A percentile compares a stretch with the other conserved stretches of the same genome.
These are phyloP conservation scores for Lithobates sylvaticus DNA, from an alignment of 2,797 vertebrate species.

Conservation along the genomic window DNA sequence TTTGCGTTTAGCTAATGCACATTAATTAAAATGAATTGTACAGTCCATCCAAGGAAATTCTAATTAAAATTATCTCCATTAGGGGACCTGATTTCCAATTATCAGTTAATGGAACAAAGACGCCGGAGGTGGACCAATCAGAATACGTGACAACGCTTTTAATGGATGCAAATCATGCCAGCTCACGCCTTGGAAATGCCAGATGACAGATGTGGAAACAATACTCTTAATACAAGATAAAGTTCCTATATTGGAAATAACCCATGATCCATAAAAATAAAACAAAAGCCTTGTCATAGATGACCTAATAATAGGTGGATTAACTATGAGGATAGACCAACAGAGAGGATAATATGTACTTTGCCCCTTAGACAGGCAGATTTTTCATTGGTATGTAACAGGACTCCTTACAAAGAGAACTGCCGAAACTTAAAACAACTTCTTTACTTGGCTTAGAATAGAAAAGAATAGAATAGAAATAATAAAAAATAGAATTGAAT, in stretches of 20 bases:
- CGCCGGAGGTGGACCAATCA: background rate
- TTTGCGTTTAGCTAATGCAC: constrained; percentile 25
- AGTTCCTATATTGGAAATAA: background rate
- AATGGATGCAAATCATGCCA: background rate
- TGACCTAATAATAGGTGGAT: too few relatives aligned
- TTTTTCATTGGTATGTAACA: too few relatives aligned
- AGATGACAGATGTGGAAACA: background rate
- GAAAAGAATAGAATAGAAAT: too few relatives aligned
- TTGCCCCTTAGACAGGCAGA: too few relatives aligned
- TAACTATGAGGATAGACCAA: too few relatives aligned
- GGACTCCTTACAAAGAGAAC: too few relatives aligned
- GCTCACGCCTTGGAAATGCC: background rate
- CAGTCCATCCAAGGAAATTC: constrained; percentile 1
- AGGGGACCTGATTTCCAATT: constrained; percentile 1
- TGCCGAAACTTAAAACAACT: too few relatives aligned
- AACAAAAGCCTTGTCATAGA: too few relatives aligned
- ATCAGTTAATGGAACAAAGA: background rate
- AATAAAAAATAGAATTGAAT: too few relatives aligned
- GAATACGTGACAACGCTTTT: background rate
- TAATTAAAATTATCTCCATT: constrained; percentile 40
- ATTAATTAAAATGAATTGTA: constrained; percentile 14
- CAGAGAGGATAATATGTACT: too few relatives aligned
- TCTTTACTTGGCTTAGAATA: too few relatives aligned
- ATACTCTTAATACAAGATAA: background rate
- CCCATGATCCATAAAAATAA: too few relatives aligned